Conservation (phyloP, 1,140 invertebrate genomes). For the Drosophila baimaii region DNA sequence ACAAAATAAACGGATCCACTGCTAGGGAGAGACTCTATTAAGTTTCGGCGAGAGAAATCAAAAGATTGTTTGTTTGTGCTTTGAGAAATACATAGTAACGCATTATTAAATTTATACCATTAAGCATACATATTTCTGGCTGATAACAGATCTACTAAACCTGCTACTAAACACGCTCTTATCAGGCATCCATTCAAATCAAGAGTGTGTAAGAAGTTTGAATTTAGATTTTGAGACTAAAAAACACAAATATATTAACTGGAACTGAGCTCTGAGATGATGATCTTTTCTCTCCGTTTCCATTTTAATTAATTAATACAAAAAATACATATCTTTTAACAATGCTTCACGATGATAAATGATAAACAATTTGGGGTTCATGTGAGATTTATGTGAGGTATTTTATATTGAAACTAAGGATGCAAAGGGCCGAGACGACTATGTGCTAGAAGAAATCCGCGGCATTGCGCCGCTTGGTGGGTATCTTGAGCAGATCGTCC, state of each 20-base stretch:
- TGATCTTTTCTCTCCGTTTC: too few relatives aligned
- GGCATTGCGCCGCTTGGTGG: slow-evolving; percentile 88
- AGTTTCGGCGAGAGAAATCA: too few relatives aligned
- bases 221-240: neutral
- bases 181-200: slow-evolving; percentile 4
- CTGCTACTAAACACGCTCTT: neutral
- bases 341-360: slow-evolving; percentile 2
- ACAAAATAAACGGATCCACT: too few relatives aligned
- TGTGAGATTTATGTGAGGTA: slow-evolving; percentile 1
- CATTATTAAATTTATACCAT: too few relatives aligned
- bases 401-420: neutral
- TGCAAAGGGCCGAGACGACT: neutral
- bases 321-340: neutral
- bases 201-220: neutral
- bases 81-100: too few relatives aligned
- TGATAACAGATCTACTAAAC: neutral
- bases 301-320: neutral
- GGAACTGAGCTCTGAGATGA: neutral
- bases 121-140: neutral
- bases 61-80: too few relatives aligned
- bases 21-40: too few relatives aligned
- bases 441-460: slow-evolving; percentile 85
- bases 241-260: neutral
- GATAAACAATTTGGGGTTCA: neutral
- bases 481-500: slow-evolving; percentile 91